Evolutionary conservation across 2,113 vertebrate genomes (phyloP).

Genomic region (Toxotes jaculatrix): DNA sequence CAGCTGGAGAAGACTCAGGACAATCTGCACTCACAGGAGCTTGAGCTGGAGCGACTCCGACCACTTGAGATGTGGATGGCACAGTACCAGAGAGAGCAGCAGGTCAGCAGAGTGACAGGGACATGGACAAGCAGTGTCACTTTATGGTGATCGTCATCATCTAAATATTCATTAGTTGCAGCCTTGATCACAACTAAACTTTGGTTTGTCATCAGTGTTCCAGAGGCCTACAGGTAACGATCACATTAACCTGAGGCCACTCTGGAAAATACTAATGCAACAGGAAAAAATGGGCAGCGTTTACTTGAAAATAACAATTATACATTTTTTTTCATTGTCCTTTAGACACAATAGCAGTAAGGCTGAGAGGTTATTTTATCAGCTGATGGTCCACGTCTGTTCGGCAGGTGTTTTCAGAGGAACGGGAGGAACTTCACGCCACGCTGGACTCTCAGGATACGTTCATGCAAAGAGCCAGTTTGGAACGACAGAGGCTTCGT

Average conservation of each 20-base stretch:
- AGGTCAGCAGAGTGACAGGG: conserved; percentile 23
- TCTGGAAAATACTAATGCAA: background rate
- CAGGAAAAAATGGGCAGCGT: no score
- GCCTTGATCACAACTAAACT: no score
- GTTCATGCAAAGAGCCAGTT: conserved; percentile 79
- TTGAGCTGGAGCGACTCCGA: conserved; percentile 88
- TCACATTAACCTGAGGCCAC: no score
- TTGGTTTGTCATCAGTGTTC: no score
- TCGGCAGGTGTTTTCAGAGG: conserved; percentile 84
- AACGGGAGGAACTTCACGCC: conserved; percentile 85
- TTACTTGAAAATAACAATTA: no score
- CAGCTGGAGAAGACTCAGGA: conserved; percentile 88
- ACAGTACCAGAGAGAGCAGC: conserved; percentile 81
- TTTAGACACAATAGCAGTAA: background rate
- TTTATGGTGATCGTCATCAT: background rate
- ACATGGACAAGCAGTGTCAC: background rate
- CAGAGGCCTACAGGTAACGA: no score
- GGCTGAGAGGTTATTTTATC: background rate
- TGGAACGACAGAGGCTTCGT: conserved; percentile 84
- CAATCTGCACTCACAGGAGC: conserved; percentile 86
- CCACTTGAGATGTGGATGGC: conserved; percentile 84
- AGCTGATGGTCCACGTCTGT: conserved; percentile 17
- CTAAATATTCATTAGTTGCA: no score
- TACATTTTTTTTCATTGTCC: background rate
- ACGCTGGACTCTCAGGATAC: conserved; percentile 86